Conservation (phyloP, 1,140 invertebrate species). For the Cotesia chilonis region DNA sequence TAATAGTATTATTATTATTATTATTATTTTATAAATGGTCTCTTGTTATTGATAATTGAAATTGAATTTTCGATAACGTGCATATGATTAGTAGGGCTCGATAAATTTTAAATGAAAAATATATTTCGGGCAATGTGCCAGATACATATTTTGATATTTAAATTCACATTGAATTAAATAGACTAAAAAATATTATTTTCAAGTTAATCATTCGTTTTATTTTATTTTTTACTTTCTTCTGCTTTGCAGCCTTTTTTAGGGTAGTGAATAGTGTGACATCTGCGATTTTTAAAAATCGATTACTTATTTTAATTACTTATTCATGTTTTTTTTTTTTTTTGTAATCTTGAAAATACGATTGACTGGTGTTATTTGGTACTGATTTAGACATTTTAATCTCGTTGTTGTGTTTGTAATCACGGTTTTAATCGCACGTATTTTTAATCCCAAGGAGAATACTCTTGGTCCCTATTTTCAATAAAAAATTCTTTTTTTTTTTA, state of each 20-base stretch:
- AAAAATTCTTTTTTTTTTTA: slow-evolving; percentile 21
- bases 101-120: slow-evolving; percentile 22
- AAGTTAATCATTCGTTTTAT: background rate
- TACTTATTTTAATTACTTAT: background rate
- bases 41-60: slow-evolving; percentile 28
- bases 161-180: background rate
- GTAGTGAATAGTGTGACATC: too few relatives aligned
- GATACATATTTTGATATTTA: background rate
- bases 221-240: slow-evolving; percentile 1
- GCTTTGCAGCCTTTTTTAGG: background rate
- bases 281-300: too few relatives aligned
- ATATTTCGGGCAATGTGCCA: slow-evolving; percentile 11
- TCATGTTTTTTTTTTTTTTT: slow-evolving; percentile 3
- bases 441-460: slow-evolving; percentile 45
- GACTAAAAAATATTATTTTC: slow-evolving; percentile 1
- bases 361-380: slow-evolving; percentile 11
- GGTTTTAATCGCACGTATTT: slow-evolving; percentile 3
- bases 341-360: slow-evolving; percentile 5
- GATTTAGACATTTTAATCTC: slow-evolving; percentile 1
- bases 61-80: slow-evolving; percentile 33
- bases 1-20: too few relatives aligned
- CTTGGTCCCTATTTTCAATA: slow-evolving; percentile 53
- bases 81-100: slow-evolving; percentile 28
- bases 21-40: background rate
- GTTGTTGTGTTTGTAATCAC: slow-evolving; percentile 1